Base-by-base conservation (phyloP, 1,140 invertebrate genomes). In the Apocrypta bakeri region DNA sequence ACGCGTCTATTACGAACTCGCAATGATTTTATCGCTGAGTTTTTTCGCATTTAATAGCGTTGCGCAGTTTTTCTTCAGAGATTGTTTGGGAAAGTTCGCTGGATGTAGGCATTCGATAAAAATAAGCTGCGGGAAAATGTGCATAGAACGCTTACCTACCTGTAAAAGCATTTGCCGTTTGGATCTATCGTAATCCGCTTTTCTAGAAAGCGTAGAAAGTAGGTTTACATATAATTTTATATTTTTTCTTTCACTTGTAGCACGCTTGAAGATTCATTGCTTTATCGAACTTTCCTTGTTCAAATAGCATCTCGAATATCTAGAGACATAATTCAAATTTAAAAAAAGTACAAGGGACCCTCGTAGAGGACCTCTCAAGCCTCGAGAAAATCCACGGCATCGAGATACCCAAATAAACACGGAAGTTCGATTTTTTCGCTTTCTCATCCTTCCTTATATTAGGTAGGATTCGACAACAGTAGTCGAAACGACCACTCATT, bases 1-100 rank as follows among this genome's bases (percentile, higher is more conserved):
- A 40, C 12, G 21, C 24, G 63, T 12, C 68, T 27, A 12, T n/a
- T n/a, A 31, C 29, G 37, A 73, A 27, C 8, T 31, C 21, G 37
- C 24, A n/a, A 73, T 25, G 71, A 74, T 66, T 74, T 81, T 63
- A 72, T 72, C 75, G 31, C 9, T n/a, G 12, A 2, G 56, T 63
- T 76, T 24, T 29, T 66, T 17, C 25, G 63, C 25, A 66, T 66
- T 29, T 66, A 7, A 6, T 56, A 56, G 27, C 56, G 29, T 25
- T 17, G 24, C n/a, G 14, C 42, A 21, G 12, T 8, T 17, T 64
- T 64, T 71, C 31, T 42, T 14, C n/a, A 1, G 25, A 37, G 25
- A 37, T 25, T 24, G n/a, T 12, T 71, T 61, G 77, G 27, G 77
- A 79, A 79, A 79, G 77, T 56, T 7, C 24, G 27, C 66, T 24